Percentiles rank a stretch among this genome's conserved stretches.
Conservation (phyloP, 2,797 vertebrate species). For the Acrocephalus scirpaceus region DNA sequence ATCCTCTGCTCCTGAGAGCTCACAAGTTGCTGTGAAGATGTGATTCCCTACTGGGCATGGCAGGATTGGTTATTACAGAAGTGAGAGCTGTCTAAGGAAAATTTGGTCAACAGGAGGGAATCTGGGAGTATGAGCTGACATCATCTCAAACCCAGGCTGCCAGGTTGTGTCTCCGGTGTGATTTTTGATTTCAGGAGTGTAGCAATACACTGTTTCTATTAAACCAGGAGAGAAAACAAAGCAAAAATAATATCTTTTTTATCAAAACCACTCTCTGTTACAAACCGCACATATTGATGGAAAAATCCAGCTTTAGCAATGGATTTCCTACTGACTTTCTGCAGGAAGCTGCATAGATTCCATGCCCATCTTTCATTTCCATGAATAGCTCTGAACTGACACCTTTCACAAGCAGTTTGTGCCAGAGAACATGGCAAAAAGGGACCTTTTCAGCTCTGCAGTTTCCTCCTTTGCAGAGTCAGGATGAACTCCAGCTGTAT, state of each 20-base stretch:
- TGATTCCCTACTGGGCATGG: background rate
- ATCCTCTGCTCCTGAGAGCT: background rate
- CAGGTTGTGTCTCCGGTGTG: background rate
- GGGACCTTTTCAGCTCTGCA: background rate
- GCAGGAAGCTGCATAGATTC: background rate
- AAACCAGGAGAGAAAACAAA: background rate
- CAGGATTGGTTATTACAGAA: background rate
- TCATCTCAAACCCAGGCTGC: background rate
- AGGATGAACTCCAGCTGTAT: background rate
- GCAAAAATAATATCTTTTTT: too few relatives aligned
- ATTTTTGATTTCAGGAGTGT: background rate
- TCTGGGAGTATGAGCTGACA: background rate
- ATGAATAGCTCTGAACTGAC: background rate
- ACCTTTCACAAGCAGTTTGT: background rate
- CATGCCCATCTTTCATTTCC: background rate
- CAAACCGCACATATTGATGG: background rate
- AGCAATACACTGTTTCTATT: background rate
- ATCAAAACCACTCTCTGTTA: background rate
- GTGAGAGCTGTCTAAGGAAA: background rate
- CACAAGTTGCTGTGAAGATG: background rate
- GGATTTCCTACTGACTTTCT: background rate
- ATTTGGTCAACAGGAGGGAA: fast-evolving
- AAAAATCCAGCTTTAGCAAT: background rate
- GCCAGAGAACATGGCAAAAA: background rate
- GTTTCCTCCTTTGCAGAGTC: background rate